Base-by-base conservation (phyloP, 2,888 invertebrate species). In the Euclidia mi region DNA sequence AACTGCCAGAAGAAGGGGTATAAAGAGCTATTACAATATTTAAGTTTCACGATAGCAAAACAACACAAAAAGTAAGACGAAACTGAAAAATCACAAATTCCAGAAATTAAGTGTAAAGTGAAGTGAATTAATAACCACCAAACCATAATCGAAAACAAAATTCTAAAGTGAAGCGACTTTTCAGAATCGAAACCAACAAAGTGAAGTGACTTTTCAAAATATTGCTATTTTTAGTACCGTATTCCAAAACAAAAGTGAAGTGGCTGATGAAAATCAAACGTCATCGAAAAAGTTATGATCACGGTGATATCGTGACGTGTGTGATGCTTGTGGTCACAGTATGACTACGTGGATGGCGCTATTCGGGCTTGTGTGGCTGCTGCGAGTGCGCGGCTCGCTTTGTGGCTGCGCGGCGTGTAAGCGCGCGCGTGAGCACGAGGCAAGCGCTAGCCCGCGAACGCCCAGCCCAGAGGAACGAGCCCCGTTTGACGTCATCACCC, bases 361-460 rank as follows among this genome's bases (percentile, higher is more conserved):
- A 83, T 97, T 97, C 95, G 97, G 97, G 92, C 96, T 97, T 96
- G 97, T 97, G 94, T 97, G 97, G 97, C 95, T 97, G 90, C 91
- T 97, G 89, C 96, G 97, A 82, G 96, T 97, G 91, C 96, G 97
- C 89, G 96, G 97, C 78, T 97, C 97, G 87, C 96, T 97, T 90
- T 96, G 97, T 88, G 96, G 96, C 70, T 97, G 97, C 92, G 95
- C 96, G 53, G 96, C 96, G 82, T 96, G 96, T 90, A 95, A 95
- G 75, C 95, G 95, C 74, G 95, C 95, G 59, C 85, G 94, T 73
- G 85, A 85, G 56, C 82, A 76, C 35, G 84, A 91, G 82, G 77
- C 82, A n/a, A 84, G 76, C 62, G 84, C 74, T 64, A 70, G 84
- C 83, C 81, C 84, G 69, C 79, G 85, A 75, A 68, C 87, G 76